Base-by-base conservation (phyloP, 1,140 invertebrate genomes). In the Brachionus rotundiformis region DNA sequence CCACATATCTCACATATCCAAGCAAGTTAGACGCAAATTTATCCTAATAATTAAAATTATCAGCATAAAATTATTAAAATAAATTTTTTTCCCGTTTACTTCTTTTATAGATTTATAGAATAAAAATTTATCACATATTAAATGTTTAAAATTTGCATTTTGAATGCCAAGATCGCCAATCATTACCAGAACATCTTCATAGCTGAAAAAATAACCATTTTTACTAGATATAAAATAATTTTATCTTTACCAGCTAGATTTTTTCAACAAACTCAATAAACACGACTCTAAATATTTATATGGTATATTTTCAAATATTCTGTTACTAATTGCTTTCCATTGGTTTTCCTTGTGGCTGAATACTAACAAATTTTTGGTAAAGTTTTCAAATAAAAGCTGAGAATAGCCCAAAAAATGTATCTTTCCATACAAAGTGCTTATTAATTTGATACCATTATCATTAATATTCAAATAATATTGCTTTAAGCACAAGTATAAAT, bases 81-180 rank as follows among this genome's bases (percentile, higher is more conserved):
- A 63, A 33, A 19, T 39, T 10, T 68, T 33, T 31, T 68, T 44
- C 4, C 5, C 16, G 23, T 1, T 44, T 44, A 44, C 68, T 73
- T 73, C 19, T 44, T 73, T 73, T 7, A 73, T 25, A 13, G 41
- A 41, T 44, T 73, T 73, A 25, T 44, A 73, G 16, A 73, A 73
- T 23, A 73, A 73, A 44, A 73, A 73, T 73, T 73, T 73, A 4
- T 73, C 68, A 73, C 36, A 44, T 11, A 73, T 27, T 1, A 73
- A 73, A 44, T 73, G 39, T 44, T 73, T 73, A 8, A 44, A 44
- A 73, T 73, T 73, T 73, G 68, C 44, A 44, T 73, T 73, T 13
- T 23, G 1, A 41, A 11, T 44, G 1, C 16, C 39, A 25, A 73
- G 25, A 73, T 73, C 68, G 25, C 44, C 16, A 19, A 73, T 7